Evolutionary conservation across 2,888 invertebrate species (phyloP).

Genomic region (Horisme vitalbata): DNA sequence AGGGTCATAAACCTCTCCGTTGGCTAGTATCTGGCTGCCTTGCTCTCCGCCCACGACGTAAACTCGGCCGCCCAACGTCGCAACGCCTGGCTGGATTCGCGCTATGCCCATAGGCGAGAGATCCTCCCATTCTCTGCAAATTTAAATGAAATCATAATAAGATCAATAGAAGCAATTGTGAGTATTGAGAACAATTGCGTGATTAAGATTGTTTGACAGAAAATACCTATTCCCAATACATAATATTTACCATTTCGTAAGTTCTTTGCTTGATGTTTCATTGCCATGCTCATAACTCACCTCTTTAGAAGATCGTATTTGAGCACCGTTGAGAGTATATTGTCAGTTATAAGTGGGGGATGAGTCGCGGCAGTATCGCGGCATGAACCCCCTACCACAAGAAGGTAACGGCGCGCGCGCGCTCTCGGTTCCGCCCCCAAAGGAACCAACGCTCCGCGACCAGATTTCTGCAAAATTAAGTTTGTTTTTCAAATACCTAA

Average conservation of each 20-base stretch:
- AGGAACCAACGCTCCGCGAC: conserved; percentile 90
- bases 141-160: too few relatives aligned
- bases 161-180: too few relatives aligned
- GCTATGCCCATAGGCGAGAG: conserved; percentile 92
- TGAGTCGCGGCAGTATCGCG: conserved; percentile 87
- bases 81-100: conserved; percentile 93
- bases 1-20: conserved; percentile 93
- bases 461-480: conserved; percentile 74
- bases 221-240: too few relatives aligned
- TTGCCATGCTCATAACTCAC: conserved; percentile 52
- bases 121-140: conserved; percentile 89
- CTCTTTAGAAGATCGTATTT: conserved; percentile 90
- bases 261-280: not conserved
- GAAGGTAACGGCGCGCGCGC: conserved; percentile 93
- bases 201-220: too few relatives aligned
- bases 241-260: too few relatives aligned
- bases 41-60: conserved; percentile 96
- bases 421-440: conserved; percentile 90
- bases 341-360: conserved; percentile 91
- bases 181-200: too few relatives aligned
- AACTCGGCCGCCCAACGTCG: conserved; percentile 91
- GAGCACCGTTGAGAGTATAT: conserved; percentile 91
- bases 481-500: too few relatives aligned
- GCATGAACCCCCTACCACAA: conserved; percentile 94
- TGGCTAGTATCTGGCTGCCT: conserved; percentile 93